Conservation (phyloP, 53 echinoderm and acorn worm species). For the Temnopleurus reevesii region DNA sequence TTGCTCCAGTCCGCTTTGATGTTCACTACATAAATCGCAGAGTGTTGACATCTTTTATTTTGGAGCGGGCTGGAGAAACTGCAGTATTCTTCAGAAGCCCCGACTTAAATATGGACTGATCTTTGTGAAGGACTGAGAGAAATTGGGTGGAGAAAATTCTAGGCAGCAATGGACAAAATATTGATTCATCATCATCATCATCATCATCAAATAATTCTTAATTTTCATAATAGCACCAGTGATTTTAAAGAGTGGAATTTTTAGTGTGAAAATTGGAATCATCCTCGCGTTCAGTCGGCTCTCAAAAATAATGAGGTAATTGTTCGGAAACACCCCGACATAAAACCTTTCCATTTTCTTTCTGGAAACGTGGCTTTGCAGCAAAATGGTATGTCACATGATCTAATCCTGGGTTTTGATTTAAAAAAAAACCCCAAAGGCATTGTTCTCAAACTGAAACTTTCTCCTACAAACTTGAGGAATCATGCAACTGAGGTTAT, state of each 20-base stretch:
- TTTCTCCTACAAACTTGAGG: background rate
- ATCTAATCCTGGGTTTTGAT: too few species aligned
- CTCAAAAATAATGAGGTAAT: background rate
- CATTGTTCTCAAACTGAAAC: background rate
- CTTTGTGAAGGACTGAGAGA: background rate
- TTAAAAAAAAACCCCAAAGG: too few species aligned
- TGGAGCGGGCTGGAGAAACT: too few species aligned
- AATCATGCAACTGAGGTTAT: background rate
- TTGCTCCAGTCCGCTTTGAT: too few species aligned
- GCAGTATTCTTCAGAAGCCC: too few species aligned
- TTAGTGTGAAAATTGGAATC: background rate
- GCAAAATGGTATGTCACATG: background rate
- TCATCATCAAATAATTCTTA: too few species aligned
- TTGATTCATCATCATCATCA: constrained; percentile 4
- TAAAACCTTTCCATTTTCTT: background rate
- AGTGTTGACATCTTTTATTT: too few species aligned
- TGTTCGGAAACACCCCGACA: background rate
- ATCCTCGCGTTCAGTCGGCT: background rate
- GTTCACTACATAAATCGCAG: too few species aligned
- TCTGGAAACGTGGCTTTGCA: background rate
- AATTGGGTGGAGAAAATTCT: constrained; percentile 18
- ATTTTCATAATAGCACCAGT: constrained; percentile 14
- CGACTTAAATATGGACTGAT: background rate
- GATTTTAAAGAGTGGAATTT: constrained; percentile 29
- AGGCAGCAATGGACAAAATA: constrained; percentile 20